phyloP scores from a whole-genome alignment of 2,797 vertebrate species.

The Poeciliopsis paucimaculata region DNA sequence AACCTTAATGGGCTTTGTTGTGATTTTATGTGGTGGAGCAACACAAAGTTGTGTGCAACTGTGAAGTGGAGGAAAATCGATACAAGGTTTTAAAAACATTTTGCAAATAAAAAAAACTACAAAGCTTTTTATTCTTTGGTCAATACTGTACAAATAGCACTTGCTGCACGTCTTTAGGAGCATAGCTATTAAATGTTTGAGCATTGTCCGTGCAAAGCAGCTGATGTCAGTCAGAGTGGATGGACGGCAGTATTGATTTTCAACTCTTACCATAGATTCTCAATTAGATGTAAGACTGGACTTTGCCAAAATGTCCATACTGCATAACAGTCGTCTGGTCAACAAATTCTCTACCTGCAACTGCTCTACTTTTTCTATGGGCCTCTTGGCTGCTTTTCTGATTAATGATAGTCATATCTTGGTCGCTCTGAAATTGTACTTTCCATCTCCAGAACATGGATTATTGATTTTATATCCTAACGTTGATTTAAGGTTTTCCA shows the following conservation, averaged over 20 bases:
- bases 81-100: neutral
- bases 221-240: neutral
- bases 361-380: neutral
- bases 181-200: neutral
- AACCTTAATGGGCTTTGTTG: neutral
- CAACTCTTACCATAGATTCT: neutral
- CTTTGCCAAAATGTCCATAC: neutral
- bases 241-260: neutral
- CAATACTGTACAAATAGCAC: neutral
- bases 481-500: neutral
- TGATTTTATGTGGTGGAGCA: neutral
- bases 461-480: neutral
- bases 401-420: neutral
- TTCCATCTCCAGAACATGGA: neutral
- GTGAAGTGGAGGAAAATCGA: neutral
- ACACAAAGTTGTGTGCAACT: neutral
- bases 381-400: neutral
- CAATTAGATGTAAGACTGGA: neutral
- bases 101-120: neutral
- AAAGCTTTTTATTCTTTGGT: neutral
- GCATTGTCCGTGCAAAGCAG: neutral
- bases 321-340: neutral
- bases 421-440: neutral
- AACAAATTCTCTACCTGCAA: neutral
- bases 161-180: neutral